A percentile compares a stretch with the other conserved stretches of the same genome.
phyloP scores from a whole-genome alignment of 2,797 vertebrate species.

The Tachyglossus aculeatus region DNA sequence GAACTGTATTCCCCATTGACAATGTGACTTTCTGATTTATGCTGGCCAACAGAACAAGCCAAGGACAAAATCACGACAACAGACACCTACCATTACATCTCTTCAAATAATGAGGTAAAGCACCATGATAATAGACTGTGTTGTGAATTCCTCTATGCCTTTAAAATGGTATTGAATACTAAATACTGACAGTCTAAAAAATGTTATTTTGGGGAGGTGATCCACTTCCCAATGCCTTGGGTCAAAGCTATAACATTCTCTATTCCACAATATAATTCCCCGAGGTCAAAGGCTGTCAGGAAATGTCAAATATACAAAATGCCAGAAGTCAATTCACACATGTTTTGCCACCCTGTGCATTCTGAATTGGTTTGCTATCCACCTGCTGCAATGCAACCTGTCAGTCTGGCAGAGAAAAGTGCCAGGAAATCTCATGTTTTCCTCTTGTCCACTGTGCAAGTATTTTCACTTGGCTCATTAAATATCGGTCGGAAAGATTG shows the following conservation, averaged over 20 bases:
- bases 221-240: neutral
- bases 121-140: too few species aligned
- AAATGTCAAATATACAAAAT: conserved; percentile 35
- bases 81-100: neutral
- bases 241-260: neutral
- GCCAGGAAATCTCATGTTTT: conserved; percentile 29
- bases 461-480: conserved; percentile 16
- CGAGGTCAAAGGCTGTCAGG: conserved; percentile 15
- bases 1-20: too few species aligned
- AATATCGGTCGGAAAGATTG: conserved; percentile 15
- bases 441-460: conserved; percentile 6
- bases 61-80: neutral
- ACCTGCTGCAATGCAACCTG: conserved; percentile 62
- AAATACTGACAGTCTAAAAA: too few species aligned
- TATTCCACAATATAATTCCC: neutral
- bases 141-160: too few species aligned
- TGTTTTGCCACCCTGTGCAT: conserved; percentile 57
- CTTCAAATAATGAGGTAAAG: too few species aligned
- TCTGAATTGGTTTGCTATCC: conserved; percentile 54
- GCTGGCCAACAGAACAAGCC: neutral
- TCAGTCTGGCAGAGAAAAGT: conserved; percentile 49
- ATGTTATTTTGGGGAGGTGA: neutral
- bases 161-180: too few species aligned
- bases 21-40: too few species aligned
- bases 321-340: neutral